A percentile compares a stretch with the other conserved stretches of the same genome.
Evolutionary conservation across 2,113 vertebrate species (phyloP).

Genomic region (Nycticryphes semicollaris): DNA sequence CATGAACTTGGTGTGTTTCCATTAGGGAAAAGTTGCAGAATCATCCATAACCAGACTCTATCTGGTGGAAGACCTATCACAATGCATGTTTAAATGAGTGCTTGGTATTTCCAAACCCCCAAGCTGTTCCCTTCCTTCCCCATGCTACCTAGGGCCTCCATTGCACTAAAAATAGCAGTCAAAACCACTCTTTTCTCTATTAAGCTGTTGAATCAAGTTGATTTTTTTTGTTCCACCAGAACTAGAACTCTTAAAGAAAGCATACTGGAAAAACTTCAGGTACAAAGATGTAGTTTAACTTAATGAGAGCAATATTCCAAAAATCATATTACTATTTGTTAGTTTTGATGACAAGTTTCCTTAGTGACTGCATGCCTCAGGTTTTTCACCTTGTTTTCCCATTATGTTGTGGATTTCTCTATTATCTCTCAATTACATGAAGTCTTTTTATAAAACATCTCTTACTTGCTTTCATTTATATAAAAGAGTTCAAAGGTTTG

Average conservation of each 20-base stretch:
- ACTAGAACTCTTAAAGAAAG: not conserved
- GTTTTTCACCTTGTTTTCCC: not conserved
- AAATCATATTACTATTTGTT: not conserved
- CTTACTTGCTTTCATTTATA: not conserved
- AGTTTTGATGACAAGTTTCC: not conserved
- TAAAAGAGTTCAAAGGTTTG: not conserved
- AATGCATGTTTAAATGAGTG: fast-evolving
- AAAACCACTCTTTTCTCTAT: not conserved
- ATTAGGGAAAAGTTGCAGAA: not conserved
- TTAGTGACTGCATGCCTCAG: not conserved
- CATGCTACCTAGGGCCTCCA: not conserved
- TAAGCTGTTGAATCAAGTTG: not conserved
- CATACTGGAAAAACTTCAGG: not conserved
- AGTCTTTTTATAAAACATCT: not conserved
- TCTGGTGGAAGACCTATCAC: not conserved
- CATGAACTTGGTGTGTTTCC: not conserved
- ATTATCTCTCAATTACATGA: not conserved
- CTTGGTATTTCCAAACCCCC: not conserved
- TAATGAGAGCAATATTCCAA: not conserved
- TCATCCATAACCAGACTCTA: not conserved
- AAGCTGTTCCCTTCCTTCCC: not conserved
- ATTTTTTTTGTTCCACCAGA: not conserved
- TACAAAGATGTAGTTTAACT: not conserved
- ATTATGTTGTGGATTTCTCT: not conserved
- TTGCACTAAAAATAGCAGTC: not conserved